Base-by-base conservation (phyloP, 2,113 vertebrate genomes). In the Barnardius zonarius region DNA sequence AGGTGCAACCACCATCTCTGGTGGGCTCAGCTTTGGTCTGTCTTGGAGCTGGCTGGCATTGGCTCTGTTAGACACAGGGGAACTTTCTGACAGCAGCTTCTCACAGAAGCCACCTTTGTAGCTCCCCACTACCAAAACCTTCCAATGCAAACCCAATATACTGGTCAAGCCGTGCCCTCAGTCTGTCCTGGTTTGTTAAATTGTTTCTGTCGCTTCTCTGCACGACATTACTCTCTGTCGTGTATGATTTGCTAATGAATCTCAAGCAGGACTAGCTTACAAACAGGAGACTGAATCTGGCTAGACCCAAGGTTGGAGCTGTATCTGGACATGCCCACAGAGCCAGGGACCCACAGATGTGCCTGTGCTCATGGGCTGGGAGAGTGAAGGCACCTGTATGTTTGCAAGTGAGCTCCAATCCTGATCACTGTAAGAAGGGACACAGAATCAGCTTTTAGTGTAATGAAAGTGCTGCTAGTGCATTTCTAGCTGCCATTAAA, bases 1-100 rank as follows among this genome's bases (percentile, higher is more conserved):
- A 76, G 27, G 7, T 1, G 0, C 15, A 37, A 48, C 22, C 22
- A 28, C 35, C 0, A 0, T n/a, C 1, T 0, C 37, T 72, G 76
- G 48, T 28, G 4, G 48, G 19, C 25, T 72, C 0, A 2, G 43
- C 19, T 7, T 54, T 35, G 39, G 18, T 33, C 57, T 18, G 3
- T 37, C 33, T 59, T 51, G 37, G 15, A 62, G 46, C 24, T 0
- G 1, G 10, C n/a, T 55, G 22, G 15, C 15, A 17, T 28, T 33
- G 18, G 7, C 13, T 72, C 2, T 27, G 2, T 39, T 0, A 0
- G 18, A 31, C 10, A 11, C 11, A 2, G 14, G 8, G 11, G 10
- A 83, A 46, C 10, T 13, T 82, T 82, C 17, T 35, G 57, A 23
- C 30, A 19, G 35, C 4, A 77, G 9, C 41, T 76, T 70, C 31